Evolutionary conservation across 64 coral and sea anemone genomes (phyloP).

Genomic region (Trachythela sp.): DNA sequence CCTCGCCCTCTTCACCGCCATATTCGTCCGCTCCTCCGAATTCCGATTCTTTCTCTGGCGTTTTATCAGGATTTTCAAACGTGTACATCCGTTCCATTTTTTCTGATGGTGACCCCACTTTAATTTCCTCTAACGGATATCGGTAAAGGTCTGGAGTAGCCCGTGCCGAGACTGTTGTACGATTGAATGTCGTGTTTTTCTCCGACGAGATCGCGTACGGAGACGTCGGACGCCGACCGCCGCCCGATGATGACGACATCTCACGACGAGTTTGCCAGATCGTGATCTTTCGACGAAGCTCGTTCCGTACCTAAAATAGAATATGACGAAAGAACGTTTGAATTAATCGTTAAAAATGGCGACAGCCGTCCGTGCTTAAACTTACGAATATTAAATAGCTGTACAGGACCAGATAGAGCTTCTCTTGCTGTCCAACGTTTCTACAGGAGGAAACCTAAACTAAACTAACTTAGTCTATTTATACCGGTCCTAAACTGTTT

Average conservation of each 20-base stretch:
- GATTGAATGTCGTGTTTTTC: conserved; percentile 5
- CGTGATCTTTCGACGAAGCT: background rate
- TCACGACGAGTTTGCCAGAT: background rate
- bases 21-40: too few species aligned
- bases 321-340: too few species aligned
- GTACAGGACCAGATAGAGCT: too few species aligned
- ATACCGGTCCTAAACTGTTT: too few species aligned
- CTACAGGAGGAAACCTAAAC: too few species aligned
- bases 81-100: background rate
- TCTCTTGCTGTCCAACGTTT: too few species aligned
- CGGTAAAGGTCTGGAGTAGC: background rate
- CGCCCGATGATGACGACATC: background rate
- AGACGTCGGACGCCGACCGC: background rate
- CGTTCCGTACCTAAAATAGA: background rate
- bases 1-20: too few species aligned
- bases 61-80: background rate
- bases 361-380: too few species aligned
- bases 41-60: background rate
- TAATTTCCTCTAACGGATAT: background rate
- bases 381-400: too few species aligned
- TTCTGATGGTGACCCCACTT: background rate
- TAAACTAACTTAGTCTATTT: too few species aligned
- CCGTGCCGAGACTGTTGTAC: background rate
- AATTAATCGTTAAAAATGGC: too few species aligned
- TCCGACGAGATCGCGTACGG: background rate